These are phyloP conservation scores for Catalaphyllia jardinei DNA, from an alignment of 64 coral and sea anemone genomes.

Conservation along the genomic window DNA sequence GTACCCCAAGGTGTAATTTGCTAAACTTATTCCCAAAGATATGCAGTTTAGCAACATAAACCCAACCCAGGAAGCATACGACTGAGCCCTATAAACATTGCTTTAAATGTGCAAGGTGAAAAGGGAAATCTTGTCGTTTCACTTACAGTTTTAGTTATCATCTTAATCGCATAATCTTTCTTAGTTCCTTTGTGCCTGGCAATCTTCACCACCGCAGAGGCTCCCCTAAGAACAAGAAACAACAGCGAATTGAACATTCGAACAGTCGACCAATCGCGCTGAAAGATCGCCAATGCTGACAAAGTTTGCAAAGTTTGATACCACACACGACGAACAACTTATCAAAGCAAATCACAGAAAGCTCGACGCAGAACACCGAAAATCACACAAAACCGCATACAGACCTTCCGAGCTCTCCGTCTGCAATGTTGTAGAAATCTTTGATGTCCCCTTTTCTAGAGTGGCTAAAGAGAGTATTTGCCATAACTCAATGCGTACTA, in stretches of 20 bases:
- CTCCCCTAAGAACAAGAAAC: constrained; percentile 69
- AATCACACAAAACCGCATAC: constrained; percentile 3
- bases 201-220: constrained; percentile 83
- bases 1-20: background rate
- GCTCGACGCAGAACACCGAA: background rate
- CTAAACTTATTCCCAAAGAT: background rate
- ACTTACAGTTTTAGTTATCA: constrained; percentile 95
- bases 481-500: background rate
- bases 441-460: constrained; percentile 93
- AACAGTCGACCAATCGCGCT: constrained; percentile 6
- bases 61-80: background rate
- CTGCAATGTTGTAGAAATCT: constrained; percentile 68
- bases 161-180: constrained; percentile 90
- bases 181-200: constrained; percentile 79
- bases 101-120: background rate
- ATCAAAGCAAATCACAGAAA: constrained; percentile 1
- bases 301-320: background rate
- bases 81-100: background rate
- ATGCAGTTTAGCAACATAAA: background rate
- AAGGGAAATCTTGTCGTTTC: background rate
- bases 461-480: constrained; percentile 54
- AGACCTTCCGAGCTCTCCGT: constrained; percentile 84
- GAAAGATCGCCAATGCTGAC: background rate
- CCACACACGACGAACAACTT: background rate
- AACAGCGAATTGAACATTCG: constrained; percentile 1